Conservation (phyloP, 2,797 vertebrate genomes). For the Melanotaenia parkinsoni region DNA sequence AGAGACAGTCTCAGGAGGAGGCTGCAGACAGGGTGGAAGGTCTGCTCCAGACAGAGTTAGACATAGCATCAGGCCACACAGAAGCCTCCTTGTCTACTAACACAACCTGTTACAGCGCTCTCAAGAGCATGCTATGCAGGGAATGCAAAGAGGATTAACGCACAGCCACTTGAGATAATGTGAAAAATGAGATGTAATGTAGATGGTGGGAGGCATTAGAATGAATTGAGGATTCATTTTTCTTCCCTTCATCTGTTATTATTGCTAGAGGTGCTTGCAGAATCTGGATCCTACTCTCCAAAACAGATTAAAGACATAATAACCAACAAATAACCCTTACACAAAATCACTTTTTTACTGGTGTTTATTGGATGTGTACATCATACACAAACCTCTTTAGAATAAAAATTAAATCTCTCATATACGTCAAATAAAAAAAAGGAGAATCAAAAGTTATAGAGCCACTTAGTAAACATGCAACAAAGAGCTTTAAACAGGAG, state of each 20-base stretch:
- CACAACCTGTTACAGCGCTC: slow-evolving; percentile 68
- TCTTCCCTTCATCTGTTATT: not conserved
- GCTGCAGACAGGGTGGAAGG: slow-evolving; percentile 57
- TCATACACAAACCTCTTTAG: slow-evolving; percentile 79
- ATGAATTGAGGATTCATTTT: slow-evolving; percentile 50
- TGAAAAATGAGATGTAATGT: slow-evolving; percentile 68
- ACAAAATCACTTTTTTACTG: slow-evolving; percentile 40
- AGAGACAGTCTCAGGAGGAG: slow-evolving; percentile 40
- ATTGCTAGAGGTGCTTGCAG: not conserved
- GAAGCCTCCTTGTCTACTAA: slow-evolving; percentile 65
- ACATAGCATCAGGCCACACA: slow-evolving; percentile 64
- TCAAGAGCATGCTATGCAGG: slow-evolving; percentile 60
- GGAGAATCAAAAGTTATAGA: slow-evolving; percentile 56
- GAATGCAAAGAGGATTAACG: slow-evolving; percentile 73
- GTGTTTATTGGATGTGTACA: slow-evolving; percentile 74
- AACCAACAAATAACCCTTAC: slow-evolving; percentile 12
- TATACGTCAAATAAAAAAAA: slow-evolving; percentile 47
- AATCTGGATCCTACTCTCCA: not conserved
- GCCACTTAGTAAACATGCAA: slow-evolving; percentile 79
- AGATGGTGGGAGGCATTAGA: slow-evolving; percentile 34
- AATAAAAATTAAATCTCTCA: slow-evolving; percentile 75
- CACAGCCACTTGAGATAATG: slow-evolving; percentile 70
- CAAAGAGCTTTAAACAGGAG: slow-evolving; percentile 38
- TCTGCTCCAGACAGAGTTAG: slow-evolving; percentile 40
- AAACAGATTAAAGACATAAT: slow-evolving; percentile 10